Conservation (phyloP, 2,113 vertebrate genomes). For the Amia ocellicauda region DNA sequence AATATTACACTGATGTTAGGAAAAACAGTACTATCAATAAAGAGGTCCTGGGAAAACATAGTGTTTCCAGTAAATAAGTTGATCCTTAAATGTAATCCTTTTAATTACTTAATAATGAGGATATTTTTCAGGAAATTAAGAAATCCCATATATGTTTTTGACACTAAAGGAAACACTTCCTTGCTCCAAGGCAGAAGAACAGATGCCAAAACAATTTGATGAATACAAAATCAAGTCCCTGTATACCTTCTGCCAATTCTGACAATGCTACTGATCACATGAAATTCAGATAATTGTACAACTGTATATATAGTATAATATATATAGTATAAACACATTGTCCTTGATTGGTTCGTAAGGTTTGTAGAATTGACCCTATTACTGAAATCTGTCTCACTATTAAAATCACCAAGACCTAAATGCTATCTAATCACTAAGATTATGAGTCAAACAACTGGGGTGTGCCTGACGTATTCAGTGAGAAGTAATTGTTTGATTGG, state of each 20-base stretch:
- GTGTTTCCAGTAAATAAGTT: too few relatives aligned
- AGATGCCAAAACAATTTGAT: slow-evolving; percentile 8
- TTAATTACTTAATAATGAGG: slow-evolving; percentile 15
- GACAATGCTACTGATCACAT: not conserved
- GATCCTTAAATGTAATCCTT: not conserved
- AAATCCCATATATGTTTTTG: slow-evolving; percentile 15
- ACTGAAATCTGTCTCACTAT: not conserved
- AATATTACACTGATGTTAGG: too few relatives aligned
- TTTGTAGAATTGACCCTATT: too few relatives aligned
- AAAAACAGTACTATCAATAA: slow-evolving; percentile 4
- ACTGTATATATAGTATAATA: not conserved
- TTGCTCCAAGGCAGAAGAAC: not conserved
- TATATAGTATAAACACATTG: not conserved
- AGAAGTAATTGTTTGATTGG: too few relatives aligned
- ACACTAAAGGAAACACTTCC: not conserved
- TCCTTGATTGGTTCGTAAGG: not conserved
- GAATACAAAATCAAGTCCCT: not conserved
- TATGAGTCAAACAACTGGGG: too few relatives aligned
- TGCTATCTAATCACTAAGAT: too few relatives aligned
- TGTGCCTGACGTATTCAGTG: too few relatives aligned
- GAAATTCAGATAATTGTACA: slow-evolving; percentile 6
- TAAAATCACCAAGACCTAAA: too few relatives aligned
- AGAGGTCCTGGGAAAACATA: slow-evolving; percentile 8
- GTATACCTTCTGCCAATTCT: not conserved
- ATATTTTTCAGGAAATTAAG: slow-evolving; percentile 10